phyloP scores from a whole-genome alignment of 2,797 vertebrate species.

The Halcyon badia region DNA sequence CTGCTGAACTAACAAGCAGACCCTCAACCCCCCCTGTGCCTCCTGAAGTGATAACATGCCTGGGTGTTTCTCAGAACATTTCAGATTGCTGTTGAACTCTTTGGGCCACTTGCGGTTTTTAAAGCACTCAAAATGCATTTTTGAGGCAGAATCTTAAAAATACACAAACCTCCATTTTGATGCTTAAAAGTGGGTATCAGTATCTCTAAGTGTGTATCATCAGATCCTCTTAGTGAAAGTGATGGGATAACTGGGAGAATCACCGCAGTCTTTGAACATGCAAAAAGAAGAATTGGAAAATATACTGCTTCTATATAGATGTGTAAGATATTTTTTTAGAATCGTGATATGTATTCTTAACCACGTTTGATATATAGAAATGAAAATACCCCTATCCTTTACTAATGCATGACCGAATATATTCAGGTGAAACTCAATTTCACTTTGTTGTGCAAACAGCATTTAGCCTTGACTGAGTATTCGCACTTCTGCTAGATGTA shows the following conservation, averaged over 20 bases:
- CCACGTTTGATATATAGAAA: background rate
- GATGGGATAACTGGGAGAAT: background rate
- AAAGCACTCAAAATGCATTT: background rate
- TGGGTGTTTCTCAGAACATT: background rate
- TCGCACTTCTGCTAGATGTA: background rate
- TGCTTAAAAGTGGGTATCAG: background rate
- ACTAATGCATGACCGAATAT: background rate
- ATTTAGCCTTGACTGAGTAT: background rate
- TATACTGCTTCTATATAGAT: background rate
- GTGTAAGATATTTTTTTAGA: background rate
- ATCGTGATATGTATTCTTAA: background rate
- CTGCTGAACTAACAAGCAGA: background rate
- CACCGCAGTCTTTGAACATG: background rate
- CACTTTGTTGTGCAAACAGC: background rate
- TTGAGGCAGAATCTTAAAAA: background rate
- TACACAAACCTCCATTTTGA: background rate
- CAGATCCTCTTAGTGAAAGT: background rate
- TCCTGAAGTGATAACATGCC: background rate
- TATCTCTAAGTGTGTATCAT: background rate
- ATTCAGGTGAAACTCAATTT: background rate
- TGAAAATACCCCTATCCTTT: background rate
- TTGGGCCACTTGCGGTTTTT: accelerated
- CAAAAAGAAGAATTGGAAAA: background rate
- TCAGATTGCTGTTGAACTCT: background rate
- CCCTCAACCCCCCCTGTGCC: accelerated